Evolutionary conservation across 1,140 invertebrate genomes (phyloP).

Genomic region (Atopsyche davidsoni): DNA sequence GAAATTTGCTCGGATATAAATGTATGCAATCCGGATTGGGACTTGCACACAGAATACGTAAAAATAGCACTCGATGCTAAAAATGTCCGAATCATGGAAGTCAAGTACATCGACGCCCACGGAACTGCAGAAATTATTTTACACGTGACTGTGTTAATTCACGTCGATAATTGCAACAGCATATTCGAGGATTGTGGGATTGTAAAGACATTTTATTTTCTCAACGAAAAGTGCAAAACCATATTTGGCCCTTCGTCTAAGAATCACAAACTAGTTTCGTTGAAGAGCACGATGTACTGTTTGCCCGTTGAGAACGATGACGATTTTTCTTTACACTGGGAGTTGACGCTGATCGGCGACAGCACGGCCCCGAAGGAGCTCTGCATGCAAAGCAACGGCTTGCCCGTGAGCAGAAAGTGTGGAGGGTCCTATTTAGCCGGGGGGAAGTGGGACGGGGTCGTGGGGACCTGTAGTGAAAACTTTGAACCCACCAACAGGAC

Average conservation of each 20-base stretch:
- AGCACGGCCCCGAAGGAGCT: constrained; percentile 43
- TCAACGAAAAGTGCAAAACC: constrained; percentile 1
- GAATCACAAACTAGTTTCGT: constrained; percentile 14
- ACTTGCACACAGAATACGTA: constrained; percentile 17
- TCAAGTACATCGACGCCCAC: constrained; percentile 21
- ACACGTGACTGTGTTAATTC: constrained; percentile 19
- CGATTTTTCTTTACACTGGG: constrained; percentile 37
- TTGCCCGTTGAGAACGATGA: constrained; percentile 37
- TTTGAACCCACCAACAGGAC: constrained; percentile 39
- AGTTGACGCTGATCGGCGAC: constrained; percentile 40
- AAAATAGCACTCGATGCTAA: constrained; percentile 17
- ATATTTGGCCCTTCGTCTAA: background rate
- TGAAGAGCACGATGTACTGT: constrained; percentile 39
- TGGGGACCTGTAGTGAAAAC: constrained; percentile 40
- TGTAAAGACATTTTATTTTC: constrained; percentile 5
- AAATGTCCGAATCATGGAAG: constrained; percentile 21
- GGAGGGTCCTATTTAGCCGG: constrained; percentile 42
- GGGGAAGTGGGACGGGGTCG: constrained; percentile 39
- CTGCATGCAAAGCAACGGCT: constrained; percentile 45
- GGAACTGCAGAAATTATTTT: constrained; percentile 31
- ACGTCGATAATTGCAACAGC: constrained; percentile 5
- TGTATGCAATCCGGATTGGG: constrained; percentile 22
- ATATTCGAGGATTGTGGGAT: constrained; percentile 12
- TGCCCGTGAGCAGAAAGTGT: constrained; percentile 45
- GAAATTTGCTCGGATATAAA: constrained; percentile 24